Conservation (phyloP, 2,888 invertebrate species). For the Resseliella maxima region DNA sequence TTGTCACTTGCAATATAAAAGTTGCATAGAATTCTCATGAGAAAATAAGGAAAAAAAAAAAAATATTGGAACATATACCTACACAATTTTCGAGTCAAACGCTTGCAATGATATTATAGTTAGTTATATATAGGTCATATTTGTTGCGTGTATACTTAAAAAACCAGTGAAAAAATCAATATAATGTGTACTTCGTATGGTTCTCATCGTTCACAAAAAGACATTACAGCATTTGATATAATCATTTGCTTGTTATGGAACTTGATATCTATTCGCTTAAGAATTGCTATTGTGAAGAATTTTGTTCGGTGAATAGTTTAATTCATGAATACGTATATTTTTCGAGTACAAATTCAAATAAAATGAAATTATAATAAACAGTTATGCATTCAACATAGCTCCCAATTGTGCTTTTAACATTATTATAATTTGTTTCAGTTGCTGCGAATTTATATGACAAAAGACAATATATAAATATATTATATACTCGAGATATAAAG, state of each 20-base stretch:
- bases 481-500: too few relatives aligned
- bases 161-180: constrained; percentile 11
- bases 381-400: constrained; percentile 14
- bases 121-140: constrained; percentile 24
- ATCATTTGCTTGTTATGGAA: background rate
- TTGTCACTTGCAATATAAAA: background rate
- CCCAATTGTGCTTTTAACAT: constrained; percentile 27
- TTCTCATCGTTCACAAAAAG: background rate
- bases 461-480: too few relatives aligned
- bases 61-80: background rate
- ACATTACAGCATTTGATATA: background rate
- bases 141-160: background rate
- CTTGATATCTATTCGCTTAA: background rate
- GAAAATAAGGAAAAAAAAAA: background rate
- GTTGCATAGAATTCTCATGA: background rate
- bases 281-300: background rate
- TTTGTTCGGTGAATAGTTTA: background rate
- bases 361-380: background rate
- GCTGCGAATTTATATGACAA: background rate
- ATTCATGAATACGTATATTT: background rate
- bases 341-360: background rate
- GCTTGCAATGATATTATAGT: background rate
- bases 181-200: background rate
- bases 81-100: too few relatives aligned
- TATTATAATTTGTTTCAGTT: constrained; percentile 27